Evolutionary conservation across 2,797 vertebrate genomes (phyloP), one percentile per base, ranked within the genome.

Genomic region (Aphelocoma californica): DNA sequence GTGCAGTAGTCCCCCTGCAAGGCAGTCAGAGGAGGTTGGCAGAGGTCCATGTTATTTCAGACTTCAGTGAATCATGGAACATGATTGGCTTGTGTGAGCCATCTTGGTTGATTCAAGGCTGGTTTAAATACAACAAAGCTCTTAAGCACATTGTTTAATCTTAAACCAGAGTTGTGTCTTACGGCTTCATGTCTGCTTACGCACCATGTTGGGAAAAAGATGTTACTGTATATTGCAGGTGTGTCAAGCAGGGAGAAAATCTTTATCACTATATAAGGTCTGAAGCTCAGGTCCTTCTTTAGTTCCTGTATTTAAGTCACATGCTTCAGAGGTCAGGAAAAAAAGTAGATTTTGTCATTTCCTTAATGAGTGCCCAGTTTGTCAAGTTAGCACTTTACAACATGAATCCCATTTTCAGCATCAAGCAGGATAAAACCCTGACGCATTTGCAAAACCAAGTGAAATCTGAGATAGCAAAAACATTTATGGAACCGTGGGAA

Each of bases 401-500:
- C 9, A 31, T 47, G 31, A 65, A 75, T 80, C 17, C 26, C 14
- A 36, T 94, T 72, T 75, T 80, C 78, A 80, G 36, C 45, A 87
- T 73, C 64, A 2, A 3, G 18, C 58, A 73, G 40, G n/a, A 53
- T 61, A 75, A 90, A 92, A 25, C 10, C 25, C 16, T 75, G 70
- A 70, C 7, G 32, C 7, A 29, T 91, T 81, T 95, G 86, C 72
- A 92, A 91, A 89, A 72, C 25, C 86, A 90, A 88, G 31, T 18
- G 3, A 95, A 97, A 81, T 66, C 57, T 58, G 65, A 44, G 72
- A 36, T 66, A 26, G 29, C 79, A 57, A 80, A 72, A 92, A 42
- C 64, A 54, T 90, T 95, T 93, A 69, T 19, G 32, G 62, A 62
- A 57, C 62, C 45, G 19, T 44, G 32, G 73, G 71, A 61, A 65